These are phyloP conservation scores for Pocillopora grandis DNA, from an alignment of 92 coral and sea anemone genomes.

Conservation along the genomic window DNA sequence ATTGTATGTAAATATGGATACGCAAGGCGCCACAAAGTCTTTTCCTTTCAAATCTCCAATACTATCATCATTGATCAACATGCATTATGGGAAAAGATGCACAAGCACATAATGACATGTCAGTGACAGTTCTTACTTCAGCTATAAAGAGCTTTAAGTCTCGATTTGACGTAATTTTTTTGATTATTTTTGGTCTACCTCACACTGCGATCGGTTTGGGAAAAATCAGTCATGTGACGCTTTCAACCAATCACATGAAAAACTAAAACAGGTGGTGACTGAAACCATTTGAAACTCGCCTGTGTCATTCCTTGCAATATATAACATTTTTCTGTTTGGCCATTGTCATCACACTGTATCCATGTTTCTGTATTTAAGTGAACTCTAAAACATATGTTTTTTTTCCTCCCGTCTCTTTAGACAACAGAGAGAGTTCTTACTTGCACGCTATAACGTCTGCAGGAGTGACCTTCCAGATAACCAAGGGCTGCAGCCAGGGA, in stretches of 20 bases:
- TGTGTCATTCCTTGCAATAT: no score
- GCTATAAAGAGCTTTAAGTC: no score
- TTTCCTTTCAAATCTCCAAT: neutral
- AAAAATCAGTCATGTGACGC: no score
- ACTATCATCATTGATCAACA: neutral
- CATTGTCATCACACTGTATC: neutral
- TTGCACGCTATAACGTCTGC: slow-evolving; percentile 83
- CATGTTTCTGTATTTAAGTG: neutral
- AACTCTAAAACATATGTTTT: neutral
- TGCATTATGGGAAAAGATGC: neutral
- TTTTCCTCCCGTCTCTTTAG: slow-evolving; percentile 36
- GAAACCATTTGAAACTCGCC: no score
- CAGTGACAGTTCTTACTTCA: neutral
- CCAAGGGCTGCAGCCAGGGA: slow-evolving; percentile 73
- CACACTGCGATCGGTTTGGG: no score
- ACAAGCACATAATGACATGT: neutral
- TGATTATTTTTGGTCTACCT: no score
- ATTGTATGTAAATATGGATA: neutral
- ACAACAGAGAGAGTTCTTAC: slow-evolving; percentile 78
- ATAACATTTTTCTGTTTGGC: neutral
- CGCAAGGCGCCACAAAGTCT: slow-evolving; percentile 3
- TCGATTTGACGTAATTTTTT: no score
- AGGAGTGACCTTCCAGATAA: slow-evolving; percentile 76
- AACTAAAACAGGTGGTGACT: no score
- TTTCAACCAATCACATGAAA: no score